phyloP scores from a whole-genome alignment of 1,140 invertebrate genomes.

The Papilio polyxenes region DNA sequence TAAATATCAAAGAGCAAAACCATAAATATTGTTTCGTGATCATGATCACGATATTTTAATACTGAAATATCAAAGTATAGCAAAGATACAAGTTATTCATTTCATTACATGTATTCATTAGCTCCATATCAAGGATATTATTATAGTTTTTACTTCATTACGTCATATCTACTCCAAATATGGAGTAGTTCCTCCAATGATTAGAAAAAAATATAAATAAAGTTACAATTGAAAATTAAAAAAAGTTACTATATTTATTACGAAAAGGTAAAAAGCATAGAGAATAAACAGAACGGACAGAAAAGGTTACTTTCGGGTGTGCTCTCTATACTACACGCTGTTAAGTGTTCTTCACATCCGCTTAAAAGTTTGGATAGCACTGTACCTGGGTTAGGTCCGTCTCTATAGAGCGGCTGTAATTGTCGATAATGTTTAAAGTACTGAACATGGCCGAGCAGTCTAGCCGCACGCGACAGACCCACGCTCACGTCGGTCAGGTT shows the following conservation, averaged over 20 bases:
- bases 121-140: neutral
- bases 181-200: neutral
- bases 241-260: neutral
- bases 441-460: conserved; percentile 89
- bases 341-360: too few species aligned
- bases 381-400: conserved; percentile 88
- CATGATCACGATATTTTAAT: conserved; percentile 6
- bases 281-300: too few species aligned
- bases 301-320: too few species aligned
- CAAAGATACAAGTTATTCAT: neutral
- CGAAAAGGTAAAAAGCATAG: neutral
- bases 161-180: neutral
- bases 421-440: conserved; percentile 89
- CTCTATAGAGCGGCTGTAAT: conserved; percentile 85
- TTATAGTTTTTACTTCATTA: neutral
- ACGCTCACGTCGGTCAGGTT: conserved; percentile 83
- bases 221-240: neutral
- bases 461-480: conserved; percentile 86
- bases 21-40: neutral
- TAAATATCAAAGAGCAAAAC: neutral
- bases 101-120: neutral
- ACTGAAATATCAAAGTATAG: neutral
- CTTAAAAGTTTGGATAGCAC: neutral
- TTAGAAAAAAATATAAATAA: neutral
- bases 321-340: too few species aligned